phyloP scores from a whole-genome alignment of 1,140 invertebrate species.

The Glossosoma conforme region DNA sequence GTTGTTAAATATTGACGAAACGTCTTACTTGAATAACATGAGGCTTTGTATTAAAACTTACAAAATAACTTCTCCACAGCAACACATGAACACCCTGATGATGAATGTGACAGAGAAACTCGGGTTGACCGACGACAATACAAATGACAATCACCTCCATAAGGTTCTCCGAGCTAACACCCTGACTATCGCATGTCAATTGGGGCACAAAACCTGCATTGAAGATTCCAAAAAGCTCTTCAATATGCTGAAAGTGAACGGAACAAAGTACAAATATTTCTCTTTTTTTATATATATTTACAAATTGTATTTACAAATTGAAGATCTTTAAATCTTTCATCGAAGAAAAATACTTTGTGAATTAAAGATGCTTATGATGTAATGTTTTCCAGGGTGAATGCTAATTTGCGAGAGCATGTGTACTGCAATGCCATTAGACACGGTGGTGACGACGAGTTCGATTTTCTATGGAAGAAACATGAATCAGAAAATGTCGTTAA shows the following conservation, averaged over 20 bases:
- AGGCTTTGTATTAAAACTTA: too few relatives aligned
- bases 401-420: constrained; percentile 53
- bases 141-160: constrained; percentile 41
- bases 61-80: constrained; percentile 50
- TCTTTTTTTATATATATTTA: too few relatives aligned
- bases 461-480: constrained; percentile 50
- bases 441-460: constrained; percentile 44
- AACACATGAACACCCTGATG: constrained; percentile 45
- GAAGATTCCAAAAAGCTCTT: constrained; percentile 48
- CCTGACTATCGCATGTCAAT: constrained; percentile 51
- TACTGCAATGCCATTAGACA: constrained; percentile 56
- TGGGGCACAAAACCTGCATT: constrained; percentile 50
- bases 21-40: too few relatives aligned
- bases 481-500: constrained; percentile 42
- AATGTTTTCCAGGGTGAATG: constrained; percentile 46
- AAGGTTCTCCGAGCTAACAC: constrained; percentile 49
- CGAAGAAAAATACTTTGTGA: too few relatives aligned
- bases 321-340: too few relatives aligned
- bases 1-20: too few relatives aligned
- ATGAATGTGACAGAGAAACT: constrained; percentile 39
- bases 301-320: too few relatives aligned
- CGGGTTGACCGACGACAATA: constrained; percentile 37
- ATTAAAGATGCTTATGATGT: too few relatives aligned
- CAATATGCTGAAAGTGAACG: constrained; percentile 38
- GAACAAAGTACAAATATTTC: constrained; percentile 22